These are phyloP conservation scores for Drosophila sp. DNA, from an alignment of 1,140 invertebrate species.

Conservation along the genomic window DNA sequence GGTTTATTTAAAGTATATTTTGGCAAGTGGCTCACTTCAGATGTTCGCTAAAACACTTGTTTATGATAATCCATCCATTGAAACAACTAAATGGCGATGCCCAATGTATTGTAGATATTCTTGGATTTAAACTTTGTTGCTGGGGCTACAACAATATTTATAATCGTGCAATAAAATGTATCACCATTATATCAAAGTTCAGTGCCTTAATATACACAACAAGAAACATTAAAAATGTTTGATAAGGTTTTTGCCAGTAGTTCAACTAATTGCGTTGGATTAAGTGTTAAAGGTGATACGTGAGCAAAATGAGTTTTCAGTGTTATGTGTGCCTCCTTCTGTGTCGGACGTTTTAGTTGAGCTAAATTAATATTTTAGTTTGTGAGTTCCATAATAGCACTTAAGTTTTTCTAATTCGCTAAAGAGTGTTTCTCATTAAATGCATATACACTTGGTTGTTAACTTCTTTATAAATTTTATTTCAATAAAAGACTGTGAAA, in stretches of 20 bases:
- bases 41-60: background rate
- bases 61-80: constrained; percentile 11
- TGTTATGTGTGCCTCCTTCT: constrained; percentile 14
- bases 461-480: background rate
- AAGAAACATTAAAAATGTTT: constrained; percentile 31
- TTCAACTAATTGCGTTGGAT: background rate
- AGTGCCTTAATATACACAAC: constrained; percentile 44
- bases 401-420: background rate
- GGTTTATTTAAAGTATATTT: background rate
- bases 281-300: constrained; percentile 15
- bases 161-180: constrained; percentile 44
- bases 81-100: constrained; percentile 3
- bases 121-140: constrained; percentile 6
- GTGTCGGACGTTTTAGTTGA: constrained; percentile 22
- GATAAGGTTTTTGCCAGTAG: constrained; percentile 52
- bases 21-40: constrained; percentile 8
- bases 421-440: background rate
- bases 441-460: background rate
- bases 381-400: constrained; percentile 3
- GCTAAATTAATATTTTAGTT: background rate
- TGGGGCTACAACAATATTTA: constrained; percentile 2
- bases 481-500: background rate
- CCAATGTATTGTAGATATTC: background rate
- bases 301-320: constrained; percentile 28
- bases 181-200: constrained; percentile 65